Conservation (phyloP, 2,797 vertebrate species). For the Enteromius treurensis region DNA sequence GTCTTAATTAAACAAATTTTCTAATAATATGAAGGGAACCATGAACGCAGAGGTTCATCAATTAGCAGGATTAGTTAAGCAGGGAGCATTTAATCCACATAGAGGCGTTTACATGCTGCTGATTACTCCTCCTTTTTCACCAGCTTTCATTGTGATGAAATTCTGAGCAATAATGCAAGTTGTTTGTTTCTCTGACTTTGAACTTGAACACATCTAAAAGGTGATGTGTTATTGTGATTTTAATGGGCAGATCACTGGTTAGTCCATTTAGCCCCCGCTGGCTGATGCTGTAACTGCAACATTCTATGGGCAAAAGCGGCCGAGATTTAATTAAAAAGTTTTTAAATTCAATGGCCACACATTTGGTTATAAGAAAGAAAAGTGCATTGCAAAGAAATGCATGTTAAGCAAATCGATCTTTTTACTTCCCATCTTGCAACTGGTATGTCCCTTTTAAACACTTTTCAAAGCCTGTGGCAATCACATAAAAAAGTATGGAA, state of each 20-base stretch:
- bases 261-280: conserved; percentile 8
- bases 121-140: conserved; percentile 78
- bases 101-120: conserved; percentile 79
- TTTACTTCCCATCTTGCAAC: conserved; percentile 74
- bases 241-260: conserved; percentile 74
- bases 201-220: conserved; percentile 75
- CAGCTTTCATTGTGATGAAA: conserved; percentile 85
- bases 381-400: conserved; percentile 49
- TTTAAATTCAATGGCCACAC: neutral
- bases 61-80: conserved; percentile 81
- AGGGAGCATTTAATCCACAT: conserved; percentile 81
- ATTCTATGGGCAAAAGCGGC: neutral
- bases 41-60: conserved; percentile 79
- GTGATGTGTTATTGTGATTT: conserved; percentile 61
- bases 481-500: conserved; percentile 53
- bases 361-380: neutral
- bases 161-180: conserved; percentile 80
- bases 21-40: conserved; percentile 74
- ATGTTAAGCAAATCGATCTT: conserved; percentile 76
- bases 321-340: neutral
- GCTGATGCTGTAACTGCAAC: conserved; percentile 1
- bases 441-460: conserved; percentile 46
- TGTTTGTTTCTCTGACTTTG: conserved; percentile 72
- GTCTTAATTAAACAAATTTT: conserved; percentile 84
- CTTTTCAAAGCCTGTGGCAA: conserved; percentile 55